phyloP scores from a whole-genome alignment of 2,888 invertebrate genomes.

The Ochropleura plecta region DNA sequence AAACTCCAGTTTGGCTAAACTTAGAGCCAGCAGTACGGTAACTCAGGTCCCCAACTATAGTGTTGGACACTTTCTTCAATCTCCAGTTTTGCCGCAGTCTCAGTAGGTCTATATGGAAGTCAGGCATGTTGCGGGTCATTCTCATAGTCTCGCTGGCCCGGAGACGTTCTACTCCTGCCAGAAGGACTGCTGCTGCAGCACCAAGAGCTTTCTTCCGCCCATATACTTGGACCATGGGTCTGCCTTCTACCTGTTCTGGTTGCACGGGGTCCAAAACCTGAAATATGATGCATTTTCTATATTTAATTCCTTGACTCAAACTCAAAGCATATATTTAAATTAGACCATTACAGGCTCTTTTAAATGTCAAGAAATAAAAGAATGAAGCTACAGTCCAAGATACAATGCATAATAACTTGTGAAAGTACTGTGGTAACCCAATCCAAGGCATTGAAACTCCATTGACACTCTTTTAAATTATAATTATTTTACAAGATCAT shows the following conservation, averaged over 20 bases:
- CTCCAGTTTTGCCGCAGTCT: conserved; percentile 98
- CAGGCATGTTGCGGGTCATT: conserved; percentile 94
- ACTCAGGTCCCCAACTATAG: conserved; percentile 98
- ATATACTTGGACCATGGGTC: conserved; percentile 97
- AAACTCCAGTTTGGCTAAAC: conserved; percentile 97
- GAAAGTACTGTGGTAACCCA: too few relatives aligned
- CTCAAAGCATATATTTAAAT: too few relatives aligned
- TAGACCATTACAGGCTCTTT: too few relatives aligned
- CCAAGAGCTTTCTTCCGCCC: conserved; percentile 97
- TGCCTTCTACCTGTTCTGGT: conserved; percentile 95
- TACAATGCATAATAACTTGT: too few relatives aligned
- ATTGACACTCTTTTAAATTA: too few relatives aligned
- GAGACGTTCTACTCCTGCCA: conserved; percentile 96
- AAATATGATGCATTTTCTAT: conserved; percentile 24
- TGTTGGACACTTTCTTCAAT: conserved; percentile 98
- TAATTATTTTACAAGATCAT: too few relatives aligned
- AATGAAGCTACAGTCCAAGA: too few relatives aligned
- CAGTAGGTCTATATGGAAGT: conserved; percentile 98
- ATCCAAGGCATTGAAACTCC: too few relatives aligned
- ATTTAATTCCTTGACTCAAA: neutral
- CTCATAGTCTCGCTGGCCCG: conserved; percentile 95
- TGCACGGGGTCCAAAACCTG: conserved; percentile 96
- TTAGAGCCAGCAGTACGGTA: conserved; percentile 98
- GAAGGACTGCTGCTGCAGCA: conserved; percentile 95
- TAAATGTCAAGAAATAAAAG: too few relatives aligned